These are phyloP conservation scores for Azemiops feae DNA, from an alignment of 2,113 vertebrate species.

Conservation along the genomic window DNA sequence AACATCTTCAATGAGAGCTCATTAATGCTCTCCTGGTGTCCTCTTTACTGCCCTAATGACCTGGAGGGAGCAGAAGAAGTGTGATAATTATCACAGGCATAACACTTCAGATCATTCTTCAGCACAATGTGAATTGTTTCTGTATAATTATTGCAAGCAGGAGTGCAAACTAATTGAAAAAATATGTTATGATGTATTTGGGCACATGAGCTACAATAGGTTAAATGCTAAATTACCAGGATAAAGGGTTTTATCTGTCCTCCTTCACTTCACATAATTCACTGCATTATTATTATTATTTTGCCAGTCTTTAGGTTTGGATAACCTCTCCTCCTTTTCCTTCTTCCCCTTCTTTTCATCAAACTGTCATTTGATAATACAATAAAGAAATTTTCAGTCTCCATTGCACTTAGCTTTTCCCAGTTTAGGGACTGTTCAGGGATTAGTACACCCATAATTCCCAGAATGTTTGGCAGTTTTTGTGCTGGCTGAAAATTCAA, in stretches of 20 bases:
- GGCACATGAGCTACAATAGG: constrained; percentile 51
- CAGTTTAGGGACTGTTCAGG: neutral
- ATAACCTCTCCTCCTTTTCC: neutral
- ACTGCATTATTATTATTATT: constrained; percentile 11
- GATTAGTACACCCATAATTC: neutral
- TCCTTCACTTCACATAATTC: neutral
- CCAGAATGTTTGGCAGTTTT: neutral
- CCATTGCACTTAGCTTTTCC: neutral
- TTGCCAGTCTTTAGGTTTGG: neutral
- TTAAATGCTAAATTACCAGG: constrained; percentile 61
- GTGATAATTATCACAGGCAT: constrained; percentile 80
- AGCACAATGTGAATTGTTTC: constrained; percentile 75
- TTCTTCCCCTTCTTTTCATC: neutral
- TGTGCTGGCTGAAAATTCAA: neutral
- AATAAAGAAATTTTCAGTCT: neutral
- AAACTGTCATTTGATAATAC: neutral
- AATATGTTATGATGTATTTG: constrained; percentile 73
- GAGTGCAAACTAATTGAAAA: constrained; percentile 73
- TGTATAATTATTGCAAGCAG: constrained; percentile 74
- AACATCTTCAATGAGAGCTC: constrained; percentile 95
- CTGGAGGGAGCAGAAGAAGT: constrained; percentile 78
- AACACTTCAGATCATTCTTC: constrained; percentile 73
- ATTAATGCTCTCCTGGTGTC: constrained; percentile 86
- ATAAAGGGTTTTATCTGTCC: constrained; percentile 32
- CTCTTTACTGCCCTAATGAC: constrained; percentile 84